Evolutionary conservation across 2,888 invertebrate species (phyloP), one percentile per base, ranked within the genome.

Genomic region (Dasysyrphus tricinctus): DNA sequence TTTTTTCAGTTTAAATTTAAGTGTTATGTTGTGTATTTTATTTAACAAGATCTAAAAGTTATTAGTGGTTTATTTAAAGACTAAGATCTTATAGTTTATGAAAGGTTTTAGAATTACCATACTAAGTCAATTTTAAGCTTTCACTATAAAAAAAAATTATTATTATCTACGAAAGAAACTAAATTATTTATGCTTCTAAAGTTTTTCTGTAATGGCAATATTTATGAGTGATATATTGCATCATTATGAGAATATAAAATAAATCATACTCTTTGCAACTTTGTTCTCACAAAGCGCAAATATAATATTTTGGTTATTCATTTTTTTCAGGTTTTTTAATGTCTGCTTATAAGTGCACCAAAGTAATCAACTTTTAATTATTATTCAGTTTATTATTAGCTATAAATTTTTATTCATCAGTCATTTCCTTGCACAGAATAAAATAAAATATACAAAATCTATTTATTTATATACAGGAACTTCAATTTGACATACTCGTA

Each of bases 391-490:
- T 24, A 49, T n/a, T 44, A 59, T 34, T n/a, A 63, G 74, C 39
- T 16, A 51, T 65, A 44, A 65, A 65, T 54, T 44, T 54, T 42
- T 44, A 54, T 63, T 51, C 29, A 51, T 65, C 24, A 16, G 49
- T 12, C 42, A 37, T 37, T 75, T 75, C 29, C 54, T 42, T 9
- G 24, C 32, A 42, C 1, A 37, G 6, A 16, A 47, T 37, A 3
- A 44, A 56, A 63, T 29, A 44, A 7, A 65, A 44, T 63, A 65
- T 19, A 63, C 51, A 65, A 65, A 32, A 32, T 2, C n/a, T n/a
- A 32, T 56, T 56, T 54, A 49, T 6, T 5, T 51, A 2, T 32
- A 19, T 29, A 32, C 7, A 49, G 14, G 44, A 24, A 29, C 14
- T 2, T 49, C 34, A 6, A 69, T 77, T 59, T 59, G 29, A 67